Base-by-base conservation (phyloP, 2,113 vertebrate species). In the Eudyptes chrysolophus region DNA sequence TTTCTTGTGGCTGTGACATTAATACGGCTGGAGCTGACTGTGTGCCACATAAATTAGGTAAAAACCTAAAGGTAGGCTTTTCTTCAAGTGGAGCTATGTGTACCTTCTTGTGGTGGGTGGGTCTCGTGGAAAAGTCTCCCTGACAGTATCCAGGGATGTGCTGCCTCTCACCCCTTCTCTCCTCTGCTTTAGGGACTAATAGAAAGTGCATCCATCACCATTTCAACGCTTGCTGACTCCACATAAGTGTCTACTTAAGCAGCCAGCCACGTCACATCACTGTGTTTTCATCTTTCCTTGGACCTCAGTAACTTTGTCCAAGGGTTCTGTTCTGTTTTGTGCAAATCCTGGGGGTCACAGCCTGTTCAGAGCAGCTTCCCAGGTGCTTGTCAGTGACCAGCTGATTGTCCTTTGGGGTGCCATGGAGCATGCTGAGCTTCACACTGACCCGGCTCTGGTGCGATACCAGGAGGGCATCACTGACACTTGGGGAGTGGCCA, bases 381-480 rank as follows among this genome's bases (percentile, higher is more conserved):
- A 57, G 36, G 40, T 9, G 13, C 61, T 68, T 49, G 21, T 42
- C 30, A 22, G 34, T 40, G 29, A 40, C n/a, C 48, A 36, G n/a
- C 42, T 26, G 54, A 18, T 25, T 40, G 40, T 62, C 48, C 55
- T 55, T 17, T 10, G 14, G 32, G 27, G 9, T 40, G 24, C 36
- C 22, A 9, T 6, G 52, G 38, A 80, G 19, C 29, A 30, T n/a
- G 46, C 60, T 42, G 66, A 55, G 46, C 65, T 78, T 34, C 0
- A 0, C n/a, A 18, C 11, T 2, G 7, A 11, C 25, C n/a, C 4
- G 3, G 22, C 57, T 77, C 42, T 55, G 21, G 5, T 55, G 20
- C 1, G 2, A 30, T 24, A 66, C 52, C 58, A 34, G 64, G 16
- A 69, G n/a, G 10, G n/a, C 22, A 10, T 36, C 2, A 1, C 44